Evolutionary conservation across 2,797 vertebrate species (phyloP), one percentile per base, ranked within the genome.

Genomic region (Acridotheres tristis): DNA sequence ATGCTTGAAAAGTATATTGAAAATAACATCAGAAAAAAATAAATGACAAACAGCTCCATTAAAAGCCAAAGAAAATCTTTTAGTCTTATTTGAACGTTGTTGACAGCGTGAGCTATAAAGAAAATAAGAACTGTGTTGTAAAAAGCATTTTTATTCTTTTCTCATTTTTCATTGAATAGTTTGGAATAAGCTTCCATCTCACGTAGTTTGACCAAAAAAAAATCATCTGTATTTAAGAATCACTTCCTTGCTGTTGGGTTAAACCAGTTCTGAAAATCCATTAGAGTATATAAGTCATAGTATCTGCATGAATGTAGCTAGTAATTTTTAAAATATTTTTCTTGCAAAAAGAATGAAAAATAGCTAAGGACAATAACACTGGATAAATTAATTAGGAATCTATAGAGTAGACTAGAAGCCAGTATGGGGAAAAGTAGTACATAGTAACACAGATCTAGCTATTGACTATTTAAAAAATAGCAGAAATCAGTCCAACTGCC

Each of bases 11-110:
- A 77, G 68, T 86, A 62, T 75, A 86, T 34, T 92, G 77, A 93
- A 96, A 92, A 95, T 85, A 78, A 48, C 20, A 72, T 75, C 58
- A 40, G 47, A 65, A 91, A 90, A 74, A 88, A 72, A 90, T 11
- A 87, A 91, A 86, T 63, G 40, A 87, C 92, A 92, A 93, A 90
- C 82, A 93, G 18, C 34, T 85, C 53, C 55, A 92, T 93, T 92
- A 76, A 12, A 75, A 89, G 36, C 36, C 0, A 0, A 94, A 92
- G 68, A 85, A 29, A 88, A 80, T 88, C 45, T 94, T 96, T 95
- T 89, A 89, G 85, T 89, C 65, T 81, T 90, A 72, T 90, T 95
- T 93, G 85, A 93, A 87, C 63, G 22, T 34, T 79, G 26, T 19
- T 95, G 91, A 82, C 91, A 95, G 53, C 15, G 5, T 74, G 42